These are phyloP conservation scores for Scopus umbretta DNA, from an alignment of 2,113 vertebrate genomes.

Conservation along the genomic window DNA sequence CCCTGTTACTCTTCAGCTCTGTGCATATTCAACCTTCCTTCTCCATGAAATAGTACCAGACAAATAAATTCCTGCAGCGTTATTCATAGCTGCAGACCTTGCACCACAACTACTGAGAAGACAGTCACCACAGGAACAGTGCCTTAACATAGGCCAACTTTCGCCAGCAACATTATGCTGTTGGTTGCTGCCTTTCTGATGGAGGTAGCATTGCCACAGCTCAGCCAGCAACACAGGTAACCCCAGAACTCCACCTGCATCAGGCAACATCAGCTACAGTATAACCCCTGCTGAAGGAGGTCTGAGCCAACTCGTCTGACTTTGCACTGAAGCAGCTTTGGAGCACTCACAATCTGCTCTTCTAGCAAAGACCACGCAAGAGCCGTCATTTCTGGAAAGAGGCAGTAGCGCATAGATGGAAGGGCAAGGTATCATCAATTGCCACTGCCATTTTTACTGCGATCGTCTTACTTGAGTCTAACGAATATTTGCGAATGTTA, in stretches of 20 bases:
- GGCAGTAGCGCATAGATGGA: fast-evolving
- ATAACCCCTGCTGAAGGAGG: neutral
- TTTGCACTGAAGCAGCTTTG: neutral
- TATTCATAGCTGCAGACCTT: neutral
- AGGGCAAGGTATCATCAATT: neutral
- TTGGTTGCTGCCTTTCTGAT: neutral
- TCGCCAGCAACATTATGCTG: neutral
- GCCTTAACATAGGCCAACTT: neutral
- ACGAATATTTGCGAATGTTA: neutral
- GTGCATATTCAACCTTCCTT: neutral
- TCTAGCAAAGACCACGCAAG: fast-evolving
- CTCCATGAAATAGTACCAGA: neutral
- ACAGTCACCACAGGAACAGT: neutral
- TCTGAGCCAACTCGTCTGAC: neutral
- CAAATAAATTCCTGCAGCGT: neutral
- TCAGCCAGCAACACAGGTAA: neutral
- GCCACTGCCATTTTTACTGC: neutral
- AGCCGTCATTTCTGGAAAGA: neutral
- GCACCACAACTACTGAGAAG: neutral
- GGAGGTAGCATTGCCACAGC: neutral
- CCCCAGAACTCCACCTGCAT: neutral
- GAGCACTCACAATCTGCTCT: neutral
- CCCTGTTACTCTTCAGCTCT: neutral
- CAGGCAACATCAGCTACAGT: neutral
- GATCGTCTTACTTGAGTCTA: neutral